Conservation (phyloP, 2,113 vertebrate species). For the Muntiacus reevesi region DNA sequence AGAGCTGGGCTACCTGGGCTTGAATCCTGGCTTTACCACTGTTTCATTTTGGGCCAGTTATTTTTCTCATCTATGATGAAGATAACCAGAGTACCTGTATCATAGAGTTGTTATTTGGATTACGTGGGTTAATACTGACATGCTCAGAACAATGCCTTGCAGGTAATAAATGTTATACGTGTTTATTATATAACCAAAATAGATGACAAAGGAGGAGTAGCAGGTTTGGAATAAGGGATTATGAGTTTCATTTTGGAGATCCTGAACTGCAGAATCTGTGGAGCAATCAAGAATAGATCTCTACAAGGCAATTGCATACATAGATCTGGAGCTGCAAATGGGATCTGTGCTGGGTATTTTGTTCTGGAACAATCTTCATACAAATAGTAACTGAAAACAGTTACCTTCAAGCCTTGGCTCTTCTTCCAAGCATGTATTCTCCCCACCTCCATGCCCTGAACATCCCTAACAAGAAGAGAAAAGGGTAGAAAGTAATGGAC, state of each 20-base stretch:
- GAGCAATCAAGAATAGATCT: not conserved
- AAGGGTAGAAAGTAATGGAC: not conserved
- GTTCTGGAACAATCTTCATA: not conserved
- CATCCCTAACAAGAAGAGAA: not conserved
- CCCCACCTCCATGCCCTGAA: not conserved
- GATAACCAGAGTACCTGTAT: not conserved
- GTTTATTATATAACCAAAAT: slow-evolving; percentile 24
- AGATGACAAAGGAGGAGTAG: not conserved
- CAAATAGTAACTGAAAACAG: not conserved
- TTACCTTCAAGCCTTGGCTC: not conserved
- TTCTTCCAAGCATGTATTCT: not conserved
- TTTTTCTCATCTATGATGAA: not conserved
- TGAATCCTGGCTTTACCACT: not conserved
- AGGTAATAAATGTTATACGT: not conserved
- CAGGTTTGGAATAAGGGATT: not conserved
- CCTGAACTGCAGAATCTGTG: not conserved
- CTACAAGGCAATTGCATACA: not conserved
- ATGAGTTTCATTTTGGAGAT: not conserved
- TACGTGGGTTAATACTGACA: not conserved
- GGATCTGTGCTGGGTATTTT: not conserved
- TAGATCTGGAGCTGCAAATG: not conserved
- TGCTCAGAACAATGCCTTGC: not conserved
- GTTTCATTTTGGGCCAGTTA: not conserved
- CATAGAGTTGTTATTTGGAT: not conserved
- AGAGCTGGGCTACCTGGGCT: not conserved